Evolutionary conservation across 2,888 invertebrate genomes (phyloP).

Genomic region (Vandiemenella viatica): DNA sequence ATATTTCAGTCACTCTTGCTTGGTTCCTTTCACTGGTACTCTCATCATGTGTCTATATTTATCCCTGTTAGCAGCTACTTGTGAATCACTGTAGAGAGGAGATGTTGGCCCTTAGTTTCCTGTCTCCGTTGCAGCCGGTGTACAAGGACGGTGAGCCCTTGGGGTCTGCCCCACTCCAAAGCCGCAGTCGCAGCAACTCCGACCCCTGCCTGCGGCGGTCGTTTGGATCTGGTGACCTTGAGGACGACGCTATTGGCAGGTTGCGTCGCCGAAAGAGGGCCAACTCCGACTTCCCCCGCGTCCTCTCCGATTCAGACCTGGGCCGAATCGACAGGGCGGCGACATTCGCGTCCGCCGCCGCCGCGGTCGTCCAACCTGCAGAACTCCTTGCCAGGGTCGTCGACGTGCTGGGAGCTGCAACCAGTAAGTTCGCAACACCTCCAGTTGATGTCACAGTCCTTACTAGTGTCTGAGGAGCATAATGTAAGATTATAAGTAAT

Average conservation of each 20-base stretch:
- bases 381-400: slow-evolving; percentile 62
- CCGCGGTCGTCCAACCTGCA: slow-evolving; percentile 42
- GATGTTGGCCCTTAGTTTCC: too few relatives aligned
- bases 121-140: slow-evolving; percentile 45
- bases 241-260: slow-evolving; percentile 4
- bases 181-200: slow-evolving; percentile 15
- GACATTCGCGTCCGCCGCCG: slow-evolving; percentile 44
- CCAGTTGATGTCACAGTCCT: too few relatives aligned
- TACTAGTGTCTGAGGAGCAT: too few relatives aligned
- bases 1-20: too few relatives aligned
- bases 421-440: too few relatives aligned
- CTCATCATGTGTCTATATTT: too few relatives aligned
- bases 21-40: too few relatives aligned
- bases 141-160: slow-evolving; percentile 34
- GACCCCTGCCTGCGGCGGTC: slow-evolving; percentile 6
- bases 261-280: slow-evolving; percentile 25
- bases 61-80: too few relatives aligned
- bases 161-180: slow-evolving; percentile 32
- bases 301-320: slow-evolving; percentile 66
- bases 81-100: too few relatives aligned
- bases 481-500: too few relatives aligned
- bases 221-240: background rate
- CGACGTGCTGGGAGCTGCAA: slow-evolving; percentile 38
- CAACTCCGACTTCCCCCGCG: slow-evolving; percentile 30
- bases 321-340: slow-evolving; percentile 61